A percentile compares a stretch with the other conserved stretches of the same genome.
Evolutionary conservation across 2,113 vertebrate species (phyloP).

Genomic region (Amia ocellicauda): DNA sequence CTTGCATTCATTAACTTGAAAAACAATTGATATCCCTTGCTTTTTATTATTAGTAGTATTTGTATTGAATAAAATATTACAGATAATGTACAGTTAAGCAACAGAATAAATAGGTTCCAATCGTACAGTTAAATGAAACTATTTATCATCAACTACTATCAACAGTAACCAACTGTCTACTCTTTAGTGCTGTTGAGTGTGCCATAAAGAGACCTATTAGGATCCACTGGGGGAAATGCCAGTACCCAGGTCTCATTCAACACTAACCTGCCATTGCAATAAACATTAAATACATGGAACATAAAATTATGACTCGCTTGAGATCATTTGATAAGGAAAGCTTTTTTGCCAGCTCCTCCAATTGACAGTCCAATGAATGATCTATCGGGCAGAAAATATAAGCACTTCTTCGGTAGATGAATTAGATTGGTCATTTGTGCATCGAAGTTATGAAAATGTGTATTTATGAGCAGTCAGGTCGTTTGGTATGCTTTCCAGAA

Average conservation of each 20-base stretch:
- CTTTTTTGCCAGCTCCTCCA: not conserved
- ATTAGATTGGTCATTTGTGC: too few species aligned
- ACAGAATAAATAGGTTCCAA: not conserved
- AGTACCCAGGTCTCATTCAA: not conserved
- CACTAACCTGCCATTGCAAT: not conserved
- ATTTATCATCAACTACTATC: slow-evolving; percentile 1
- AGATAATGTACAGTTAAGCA: too few species aligned
- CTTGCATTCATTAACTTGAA: too few species aligned
- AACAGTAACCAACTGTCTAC: slow-evolving; percentile 11
- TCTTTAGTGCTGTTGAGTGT: slow-evolving; percentile 4
- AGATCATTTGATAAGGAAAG: not conserved
- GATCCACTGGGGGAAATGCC: not conserved
- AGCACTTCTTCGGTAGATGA: too few species aligned
- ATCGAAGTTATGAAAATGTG: too few species aligned
- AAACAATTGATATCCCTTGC: too few species aligned
- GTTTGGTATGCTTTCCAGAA: too few species aligned
- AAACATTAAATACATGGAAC: slow-evolving; percentile 17
- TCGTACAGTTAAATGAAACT: not conserved
- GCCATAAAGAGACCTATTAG: slow-evolving; percentile 24
- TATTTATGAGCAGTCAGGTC: too few species aligned
- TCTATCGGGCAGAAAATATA: not conserved
- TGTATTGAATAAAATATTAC: too few species aligned
- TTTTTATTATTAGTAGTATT: too few species aligned
- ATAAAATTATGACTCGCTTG: slow-evolving; percentile 10
- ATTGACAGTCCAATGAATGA: not conserved